Base-by-base conservation (phyloP, 2,888 invertebrate species). In the Microplitis manilae region DNA sequence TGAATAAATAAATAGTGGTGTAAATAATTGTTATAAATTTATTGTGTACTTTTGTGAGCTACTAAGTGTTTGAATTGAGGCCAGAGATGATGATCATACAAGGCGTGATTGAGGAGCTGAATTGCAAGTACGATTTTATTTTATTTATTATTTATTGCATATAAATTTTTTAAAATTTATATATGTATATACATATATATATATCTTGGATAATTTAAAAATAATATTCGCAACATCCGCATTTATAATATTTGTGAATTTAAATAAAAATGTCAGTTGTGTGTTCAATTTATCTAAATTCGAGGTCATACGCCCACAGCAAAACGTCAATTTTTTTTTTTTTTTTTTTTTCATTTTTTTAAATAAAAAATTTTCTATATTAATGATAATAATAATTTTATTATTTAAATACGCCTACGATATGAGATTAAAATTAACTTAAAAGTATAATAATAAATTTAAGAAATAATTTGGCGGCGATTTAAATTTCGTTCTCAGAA, bases 401-500 rank as follows among this genome's bases (percentile, higher is more conserved):
- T 15, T 9, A 8, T 17, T 62, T 17, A 62, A 62, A 62, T 20
- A 17, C 62, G 15, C 62, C 62, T 62, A 62, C 82, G 80, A 80
- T 78, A 80, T 79, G 78, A 50, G 5, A 50, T 50, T 13, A 50
- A 80, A 82, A 82, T 82, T 81, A 80, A 80, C 79, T 81, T 79
- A 79, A 75, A 80, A 77, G 30, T 30, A 30, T 30, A 30, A 30
- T 80, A 82, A 82, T 82, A 82, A 80, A 80, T 80, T 81, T 80
- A 79, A 75, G 79, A 80, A 79, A 79, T 70, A 70, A 68, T 82
- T 81, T 77, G 81, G 81, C 81, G 78, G 76, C 72, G 78, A 76
- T 75, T 75, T 75, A 73, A 68, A 59, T 68, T 75, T 76, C 77
- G 30, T 82, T 82, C 82, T 79, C 76, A 78, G 82, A 82, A 82